Evolutionary conservation across 2,888 invertebrate species (phyloP).

Genomic region (Drosophila nr. perissopoda): DNA sequence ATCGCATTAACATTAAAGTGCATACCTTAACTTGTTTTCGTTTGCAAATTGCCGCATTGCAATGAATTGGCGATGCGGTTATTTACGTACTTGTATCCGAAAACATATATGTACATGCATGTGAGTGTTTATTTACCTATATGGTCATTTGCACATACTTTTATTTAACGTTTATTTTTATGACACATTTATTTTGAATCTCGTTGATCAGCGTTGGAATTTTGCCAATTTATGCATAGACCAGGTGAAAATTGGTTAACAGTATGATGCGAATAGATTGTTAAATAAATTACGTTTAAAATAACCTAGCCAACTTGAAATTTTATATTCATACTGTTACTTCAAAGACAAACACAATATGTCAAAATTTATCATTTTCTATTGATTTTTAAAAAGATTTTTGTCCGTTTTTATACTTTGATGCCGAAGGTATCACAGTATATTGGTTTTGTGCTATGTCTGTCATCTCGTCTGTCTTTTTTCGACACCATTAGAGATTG

Average conservation of each 20-base stretch:
- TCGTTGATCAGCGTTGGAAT: conserved; percentile 44
- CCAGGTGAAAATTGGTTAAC: conserved; percentile 49
- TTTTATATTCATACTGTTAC: background rate
- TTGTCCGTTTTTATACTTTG: too few species aligned
- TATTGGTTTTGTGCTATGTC: too few species aligned
- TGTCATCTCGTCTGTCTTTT: too few species aligned
- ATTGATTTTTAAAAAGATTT: background rate
- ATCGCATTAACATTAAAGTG: conserved; percentile 73
- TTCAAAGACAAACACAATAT: background rate
- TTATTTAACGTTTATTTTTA: conserved; percentile 53
- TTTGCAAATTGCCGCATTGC: conserved; percentile 27
- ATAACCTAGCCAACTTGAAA: conserved; percentile 3
- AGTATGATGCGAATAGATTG: conserved; percentile 17
- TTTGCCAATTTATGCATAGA: conserved; percentile 48
- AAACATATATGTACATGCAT: background rate
- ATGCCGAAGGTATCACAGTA: too few species aligned
- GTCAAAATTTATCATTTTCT: background rate
- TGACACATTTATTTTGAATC: conserved; percentile 48
- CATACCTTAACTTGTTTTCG: conserved; percentile 70
- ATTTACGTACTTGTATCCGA: conserved; percentile 20
- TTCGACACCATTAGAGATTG: too few species aligned
- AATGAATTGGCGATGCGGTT: conserved; percentile 6
- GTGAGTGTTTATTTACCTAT: conserved; percentile 23
- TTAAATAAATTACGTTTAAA: conserved; percentile 23
- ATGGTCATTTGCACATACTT: conserved; percentile 50